Conservation (phyloP, 2,797 vertebrate genomes). For the Sciurus carolinensis region DNA sequence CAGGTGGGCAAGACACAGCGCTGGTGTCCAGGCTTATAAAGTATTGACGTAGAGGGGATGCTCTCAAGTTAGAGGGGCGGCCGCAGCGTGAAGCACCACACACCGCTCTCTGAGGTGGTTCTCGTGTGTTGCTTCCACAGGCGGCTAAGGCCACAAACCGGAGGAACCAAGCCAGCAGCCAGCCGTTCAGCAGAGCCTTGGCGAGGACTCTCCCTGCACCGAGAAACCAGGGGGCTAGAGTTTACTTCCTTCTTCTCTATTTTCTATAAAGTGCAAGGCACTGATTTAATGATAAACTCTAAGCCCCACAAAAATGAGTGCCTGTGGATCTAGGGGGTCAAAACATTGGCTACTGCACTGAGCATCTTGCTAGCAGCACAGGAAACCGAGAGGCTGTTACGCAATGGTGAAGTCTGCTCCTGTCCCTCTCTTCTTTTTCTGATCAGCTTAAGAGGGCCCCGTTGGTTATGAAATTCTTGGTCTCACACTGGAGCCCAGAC, state of each 20-base stretch:
- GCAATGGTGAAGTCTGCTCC: constrained; percentile 41
- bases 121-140: neutral
- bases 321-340: neutral
- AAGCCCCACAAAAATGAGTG: constrained; percentile 36
- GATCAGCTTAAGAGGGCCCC: constrained; percentile 24
- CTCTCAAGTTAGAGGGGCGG: neutral
- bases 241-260: neutral
- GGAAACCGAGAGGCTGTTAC: neutral
- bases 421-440: constrained; percentile 48
- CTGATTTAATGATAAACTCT: neutral
- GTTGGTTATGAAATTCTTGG: constrained; percentile 47
- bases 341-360: constrained; percentile 26
- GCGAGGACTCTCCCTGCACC: neutral
- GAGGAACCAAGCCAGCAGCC: neutral
- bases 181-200: neutral
- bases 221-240: neutral
- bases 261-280: neutral
- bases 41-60: neutral
- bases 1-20: neutral
- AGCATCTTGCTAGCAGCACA: constrained; percentile 37
- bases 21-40: neutral
- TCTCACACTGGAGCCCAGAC: neutral
- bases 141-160: neutral
- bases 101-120: neutral
- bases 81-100: neutral